phyloP scores from a whole-genome alignment of 2,113 vertebrate species.

The Cariama cristata region DNA sequence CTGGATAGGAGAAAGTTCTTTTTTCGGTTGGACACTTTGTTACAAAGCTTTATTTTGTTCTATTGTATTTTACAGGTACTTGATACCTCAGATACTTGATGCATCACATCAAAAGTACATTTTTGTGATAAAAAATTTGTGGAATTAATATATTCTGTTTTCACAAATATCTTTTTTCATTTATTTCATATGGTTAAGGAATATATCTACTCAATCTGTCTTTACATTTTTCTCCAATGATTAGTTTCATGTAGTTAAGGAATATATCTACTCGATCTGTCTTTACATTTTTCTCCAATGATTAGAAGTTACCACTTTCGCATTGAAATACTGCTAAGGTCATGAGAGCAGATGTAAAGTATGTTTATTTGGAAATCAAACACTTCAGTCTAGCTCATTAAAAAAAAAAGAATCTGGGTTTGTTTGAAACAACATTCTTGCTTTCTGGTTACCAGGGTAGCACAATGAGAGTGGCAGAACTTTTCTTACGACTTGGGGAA shows the following conservation, averaged over 20 bases:
- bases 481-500: not conserved
- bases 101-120: not conserved
- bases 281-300: fast-evolving
- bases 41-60: not conserved
- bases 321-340: not conserved
- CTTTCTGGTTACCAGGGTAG: not conserved
- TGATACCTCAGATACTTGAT: not conserved
- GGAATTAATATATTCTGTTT: not conserved
- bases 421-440: not conserved
- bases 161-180: not conserved
- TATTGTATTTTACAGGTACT: not conserved
- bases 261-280: too few relatives aligned
- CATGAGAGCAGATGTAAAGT: not conserved
- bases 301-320: not conserved
- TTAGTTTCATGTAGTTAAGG: too few relatives aligned
- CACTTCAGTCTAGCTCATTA: not conserved
- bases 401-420: not conserved
- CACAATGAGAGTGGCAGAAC: not conserved
- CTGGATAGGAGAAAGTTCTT: not conserved
- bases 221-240: not conserved
- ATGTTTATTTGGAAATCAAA: not conserved
- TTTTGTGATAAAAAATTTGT: not conserved
- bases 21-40: not conserved
- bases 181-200: not conserved
- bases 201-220: not conserved